Percentiles rank a stretch among this genome's conserved stretches.
These are phyloP conservation scores for Lycocerus yunnanus DNA, from an alignment of 2,888 invertebrate species.

Conservation along the genomic window DNA sequence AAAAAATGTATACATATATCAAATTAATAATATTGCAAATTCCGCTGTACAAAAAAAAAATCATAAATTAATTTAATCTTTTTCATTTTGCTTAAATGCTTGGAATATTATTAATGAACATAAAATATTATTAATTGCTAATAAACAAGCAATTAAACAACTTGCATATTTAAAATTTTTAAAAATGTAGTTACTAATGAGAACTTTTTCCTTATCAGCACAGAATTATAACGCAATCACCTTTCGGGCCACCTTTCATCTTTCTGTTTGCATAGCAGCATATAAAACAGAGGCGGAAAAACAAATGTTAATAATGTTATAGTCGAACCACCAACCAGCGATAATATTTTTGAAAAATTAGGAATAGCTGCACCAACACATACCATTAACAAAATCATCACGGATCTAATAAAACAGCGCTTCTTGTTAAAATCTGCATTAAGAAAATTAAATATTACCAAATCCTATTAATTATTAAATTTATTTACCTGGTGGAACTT, in stretches of 20 bases:
- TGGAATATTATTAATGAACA: too few relatives aligned
- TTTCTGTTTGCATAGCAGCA: slow-evolving; percentile 61
- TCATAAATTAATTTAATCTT: not conserved
- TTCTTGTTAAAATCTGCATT: slow-evolving; percentile 63
- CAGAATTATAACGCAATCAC: slow-evolving; percentile 44
- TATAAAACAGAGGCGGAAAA: slow-evolving; percentile 70
- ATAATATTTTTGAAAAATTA: slow-evolving; percentile 69
- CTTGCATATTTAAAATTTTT: too few relatives aligned
- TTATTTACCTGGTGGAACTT: slow-evolving; percentile 58
- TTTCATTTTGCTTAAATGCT: too few relatives aligned
- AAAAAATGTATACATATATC: too few relatives aligned
- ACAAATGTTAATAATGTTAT: slow-evolving; percentile 70
- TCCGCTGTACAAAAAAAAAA: not conserved
- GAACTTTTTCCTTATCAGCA: not conserved
- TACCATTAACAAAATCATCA: slow-evolving; percentile 63
- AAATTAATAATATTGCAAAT: not conserved
- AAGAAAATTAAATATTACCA: slow-evolving; percentile 33
- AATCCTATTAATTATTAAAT: slow-evolving; percentile 36
- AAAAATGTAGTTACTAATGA: too few relatives aligned
- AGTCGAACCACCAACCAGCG: slow-evolving; percentile 73
- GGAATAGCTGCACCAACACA: slow-evolving; percentile 72
- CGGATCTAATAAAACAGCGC: slow-evolving; percentile 62
- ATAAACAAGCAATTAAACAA: too few relatives aligned
- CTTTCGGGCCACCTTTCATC: slow-evolving; percentile 55
- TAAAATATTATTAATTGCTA: too few relatives aligned